Evolutionary conservation across 1,140 invertebrate genomes (phyloP).

Genomic region (Olivierus martensii): DNA sequence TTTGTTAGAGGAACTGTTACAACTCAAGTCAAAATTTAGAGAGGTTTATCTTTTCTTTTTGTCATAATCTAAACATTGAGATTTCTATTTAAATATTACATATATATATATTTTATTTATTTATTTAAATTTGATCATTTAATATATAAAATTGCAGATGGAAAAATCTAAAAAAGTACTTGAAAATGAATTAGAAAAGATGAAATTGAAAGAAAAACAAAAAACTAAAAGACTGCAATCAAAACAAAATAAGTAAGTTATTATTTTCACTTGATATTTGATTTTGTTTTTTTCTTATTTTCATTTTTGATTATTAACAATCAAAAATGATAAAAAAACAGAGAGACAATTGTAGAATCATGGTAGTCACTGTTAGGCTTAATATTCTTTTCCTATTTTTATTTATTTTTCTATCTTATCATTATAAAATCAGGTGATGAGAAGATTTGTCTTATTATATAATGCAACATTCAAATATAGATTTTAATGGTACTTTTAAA

Average conservation of each 20-base stretch:
- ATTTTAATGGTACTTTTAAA: too few relatives aligned
- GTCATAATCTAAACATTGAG: not conserved
- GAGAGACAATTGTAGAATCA: too few relatives aligned
- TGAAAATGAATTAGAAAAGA: slow-evolving; percentile 3
- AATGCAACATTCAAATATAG: too few relatives aligned
- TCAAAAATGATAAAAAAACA: too few relatives aligned
- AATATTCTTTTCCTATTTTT: too few relatives aligned
- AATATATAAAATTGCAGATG: too few relatives aligned
- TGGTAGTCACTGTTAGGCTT: too few relatives aligned
- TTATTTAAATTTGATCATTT: not conserved
- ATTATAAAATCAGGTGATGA: too few relatives aligned
- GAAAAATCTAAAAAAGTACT: not conserved
- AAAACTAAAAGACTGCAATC: slow-evolving; percentile 1
- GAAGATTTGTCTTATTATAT: too few relatives aligned
- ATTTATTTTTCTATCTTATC: too few relatives aligned
- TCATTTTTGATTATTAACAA: too few relatives aligned
- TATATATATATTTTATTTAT: too few relatives aligned
- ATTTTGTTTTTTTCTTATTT: slow-evolving; percentile 5
- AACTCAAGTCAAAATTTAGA: not conserved
- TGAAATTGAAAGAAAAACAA: slow-evolving; percentile 1
- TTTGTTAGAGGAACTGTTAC: not conserved
- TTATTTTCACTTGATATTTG: slow-evolving; percentile 1
- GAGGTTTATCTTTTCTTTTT: not conserved
- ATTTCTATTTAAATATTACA: not conserved
- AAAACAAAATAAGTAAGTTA: slow-evolving; percentile 2